A percentile compares a stretch with the other conserved stretches of the same genome.
Conservation (phyloP, 1,140 invertebrate species). For the Drosophila suzukii region DNA sequence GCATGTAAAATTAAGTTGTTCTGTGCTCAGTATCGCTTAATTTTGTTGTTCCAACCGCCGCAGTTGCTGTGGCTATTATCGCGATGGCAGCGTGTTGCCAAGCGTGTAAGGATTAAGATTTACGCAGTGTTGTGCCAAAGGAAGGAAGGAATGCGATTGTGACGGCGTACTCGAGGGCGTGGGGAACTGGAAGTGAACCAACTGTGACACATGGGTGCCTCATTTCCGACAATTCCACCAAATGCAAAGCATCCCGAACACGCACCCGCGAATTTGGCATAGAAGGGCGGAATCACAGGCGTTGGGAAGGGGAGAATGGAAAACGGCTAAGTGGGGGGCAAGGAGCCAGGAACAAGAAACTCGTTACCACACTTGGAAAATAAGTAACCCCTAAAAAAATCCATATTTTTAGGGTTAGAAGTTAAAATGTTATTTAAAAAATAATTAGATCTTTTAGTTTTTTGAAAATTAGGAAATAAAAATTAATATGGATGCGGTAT, state of each 20-base stretch:
- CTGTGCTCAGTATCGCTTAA: slow-evolving; percentile 22
- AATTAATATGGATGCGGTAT: too few relatives aligned
- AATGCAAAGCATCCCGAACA: slow-evolving; percentile 44
- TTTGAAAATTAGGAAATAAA: too few relatives aligned
- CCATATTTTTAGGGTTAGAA: too few relatives aligned
- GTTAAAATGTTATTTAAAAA: too few relatives aligned
- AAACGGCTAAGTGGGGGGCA: not conserved
- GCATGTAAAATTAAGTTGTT: slow-evolving; percentile 50
- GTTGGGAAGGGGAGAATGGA: not conserved
- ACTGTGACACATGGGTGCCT: slow-evolving; percentile 75
- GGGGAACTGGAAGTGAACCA: slow-evolving; percentile 36
- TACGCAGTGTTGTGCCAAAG: slow-evolving; percentile 61
- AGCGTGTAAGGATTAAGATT: slow-evolving; percentile 78
- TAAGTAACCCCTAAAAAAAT: slow-evolving; percentile 4
- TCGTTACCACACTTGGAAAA: slow-evolving; percentile 32
- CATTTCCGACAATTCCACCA: slow-evolving; percentile 63
- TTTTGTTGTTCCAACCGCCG: slow-evolving; percentile 45
- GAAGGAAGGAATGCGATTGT: slow-evolving; percentile 47
- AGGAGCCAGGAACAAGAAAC: slow-evolving; percentile 51
- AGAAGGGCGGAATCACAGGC: slow-evolving; percentile 23
- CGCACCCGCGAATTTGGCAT: slow-evolving; percentile 51
- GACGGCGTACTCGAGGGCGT: not conserved
- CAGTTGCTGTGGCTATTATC: slow-evolving; percentile 53
- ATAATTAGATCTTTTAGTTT: too few relatives aligned
- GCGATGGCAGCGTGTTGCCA: slow-evolving; percentile 65